Evolutionary conservation across 2,888 invertebrate species (phyloP).

Genomic region (Metallyticus violacea): DNA sequence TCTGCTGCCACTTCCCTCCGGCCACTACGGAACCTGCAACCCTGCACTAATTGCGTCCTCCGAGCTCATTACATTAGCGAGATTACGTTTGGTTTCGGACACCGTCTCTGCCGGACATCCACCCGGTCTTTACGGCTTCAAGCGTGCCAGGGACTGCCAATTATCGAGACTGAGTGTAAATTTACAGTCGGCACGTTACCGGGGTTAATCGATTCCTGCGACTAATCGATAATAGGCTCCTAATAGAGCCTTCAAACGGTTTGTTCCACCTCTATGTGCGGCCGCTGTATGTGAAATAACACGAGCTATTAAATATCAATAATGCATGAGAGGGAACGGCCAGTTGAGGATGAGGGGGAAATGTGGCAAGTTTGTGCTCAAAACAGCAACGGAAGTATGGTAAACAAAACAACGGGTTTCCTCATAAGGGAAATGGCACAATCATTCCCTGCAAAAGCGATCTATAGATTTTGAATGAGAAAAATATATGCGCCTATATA

Average conservation of each 20-base stretch:
- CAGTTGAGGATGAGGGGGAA: background rate
- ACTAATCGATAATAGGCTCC: slow-evolving; percentile 2
- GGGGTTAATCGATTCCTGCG: slow-evolving; percentile 3
- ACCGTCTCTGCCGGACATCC: background rate
- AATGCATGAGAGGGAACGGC: background rate
- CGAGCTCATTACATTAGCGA: slow-evolving; percentile 8
- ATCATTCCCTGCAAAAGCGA: background rate
- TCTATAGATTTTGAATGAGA: background rate
- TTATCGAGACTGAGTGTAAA: slow-evolving; percentile 7
- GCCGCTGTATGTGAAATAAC: background rate
- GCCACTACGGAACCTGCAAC: background rate
- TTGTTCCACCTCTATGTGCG: background rate
- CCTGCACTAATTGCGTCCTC: slow-evolving; percentile 2
- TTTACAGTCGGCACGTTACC: slow-evolving; percentile 16
- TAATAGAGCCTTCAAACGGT: background rate
- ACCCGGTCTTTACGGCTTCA: background rate
- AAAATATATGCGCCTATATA: background rate
- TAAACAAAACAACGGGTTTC: background rate
- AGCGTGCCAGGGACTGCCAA: background rate
- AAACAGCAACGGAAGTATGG: background rate
- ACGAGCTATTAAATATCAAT: background rate
- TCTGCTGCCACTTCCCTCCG: background rate
- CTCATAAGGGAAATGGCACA: background rate
- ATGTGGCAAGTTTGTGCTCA: background rate
- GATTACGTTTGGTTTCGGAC: slow-evolving; percentile 6